Conservation (phyloP, 2,113 vertebrate genomes). For the Garra rufa region DNA sequence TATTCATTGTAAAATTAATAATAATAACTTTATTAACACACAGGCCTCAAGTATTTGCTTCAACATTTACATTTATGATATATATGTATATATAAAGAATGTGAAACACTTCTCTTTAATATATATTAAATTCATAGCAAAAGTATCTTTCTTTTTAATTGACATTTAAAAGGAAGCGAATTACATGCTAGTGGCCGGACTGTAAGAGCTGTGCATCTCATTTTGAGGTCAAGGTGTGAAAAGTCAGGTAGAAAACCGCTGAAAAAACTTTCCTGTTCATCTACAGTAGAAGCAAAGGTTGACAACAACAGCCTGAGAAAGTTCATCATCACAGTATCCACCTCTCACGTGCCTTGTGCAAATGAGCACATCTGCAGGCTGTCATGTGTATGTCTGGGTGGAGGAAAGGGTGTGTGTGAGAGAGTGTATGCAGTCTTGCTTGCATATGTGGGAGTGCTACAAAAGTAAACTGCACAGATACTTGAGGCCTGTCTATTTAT, state of each 20-base stretch:
- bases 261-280: constrained; percentile 27
- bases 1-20: no score
- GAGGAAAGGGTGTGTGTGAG: constrained; percentile 18
- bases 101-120: no score
- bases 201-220: not conserved
- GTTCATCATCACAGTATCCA: constrained; percentile 8
- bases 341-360: not conserved
- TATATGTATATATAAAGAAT: no score
- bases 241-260: constrained; percentile 26
- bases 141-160: not conserved
- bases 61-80: no score
- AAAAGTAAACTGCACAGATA: constrained; percentile 28
- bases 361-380: not conserved
- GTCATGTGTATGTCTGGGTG: constrained; percentile 1
- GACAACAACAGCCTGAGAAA: not conserved
- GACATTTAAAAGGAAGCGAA: not conserved
- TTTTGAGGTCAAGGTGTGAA: constrained; percentile 55
- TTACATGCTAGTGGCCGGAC: not conserved
- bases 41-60: not conserved
- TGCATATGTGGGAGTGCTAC: constrained; percentile 30
- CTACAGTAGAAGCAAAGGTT: not conserved
- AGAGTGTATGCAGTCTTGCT: constrained; percentile 21
- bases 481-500: constrained; percentile 57
- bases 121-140: no score
- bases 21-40: not conserved